Evolutionary conservation across 2,888 invertebrate species (phyloP).

Genomic region (Lysandra bellargus): DNA sequence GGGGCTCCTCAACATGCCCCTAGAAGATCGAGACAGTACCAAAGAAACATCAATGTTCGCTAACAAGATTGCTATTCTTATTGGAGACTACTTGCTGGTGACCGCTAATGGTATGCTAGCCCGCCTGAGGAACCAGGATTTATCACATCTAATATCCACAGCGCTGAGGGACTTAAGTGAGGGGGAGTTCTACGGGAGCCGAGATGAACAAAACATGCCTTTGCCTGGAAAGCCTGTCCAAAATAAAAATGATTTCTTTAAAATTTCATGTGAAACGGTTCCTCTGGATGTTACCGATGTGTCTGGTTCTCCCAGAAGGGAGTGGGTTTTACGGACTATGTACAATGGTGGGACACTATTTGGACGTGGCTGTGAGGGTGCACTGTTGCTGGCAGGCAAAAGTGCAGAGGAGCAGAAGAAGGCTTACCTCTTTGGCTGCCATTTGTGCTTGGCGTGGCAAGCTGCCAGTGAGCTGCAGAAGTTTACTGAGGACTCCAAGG

Average conservation of each 20-base stretch:
- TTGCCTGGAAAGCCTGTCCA: slow-evolving; percentile 82
- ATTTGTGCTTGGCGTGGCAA: slow-evolving; percentile 91
- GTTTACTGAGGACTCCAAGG: slow-evolving; percentile 78
- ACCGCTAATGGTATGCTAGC: slow-evolving; percentile 91
- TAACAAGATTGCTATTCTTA: slow-evolving; percentile 92
- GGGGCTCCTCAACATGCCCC: slow-evolving; percentile 73
- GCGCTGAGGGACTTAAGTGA: slow-evolving; percentile 90
- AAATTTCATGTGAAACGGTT: slow-evolving; percentile 61
- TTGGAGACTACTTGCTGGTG: slow-evolving; percentile 91
- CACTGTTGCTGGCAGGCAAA: slow-evolving; percentile 87
- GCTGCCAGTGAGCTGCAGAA: slow-evolving; percentile 74
- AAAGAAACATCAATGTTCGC: slow-evolving; percentile 89
- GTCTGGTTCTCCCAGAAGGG: slow-evolving; percentile 81
- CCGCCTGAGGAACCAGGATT: slow-evolving; percentile 83
- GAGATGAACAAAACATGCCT: slow-evolving; percentile 88
- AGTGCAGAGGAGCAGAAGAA: slow-evolving; percentile 83
- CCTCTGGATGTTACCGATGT: slow-evolving; percentile 63
- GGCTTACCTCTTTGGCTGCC: slow-evolving; percentile 89
- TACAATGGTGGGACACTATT: slow-evolving; percentile 83
- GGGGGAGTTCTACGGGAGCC: slow-evolving; percentile 88
- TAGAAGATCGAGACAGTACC: slow-evolving; percentile 74
- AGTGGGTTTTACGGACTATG: slow-evolving; percentile 87
- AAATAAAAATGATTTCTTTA: slow-evolving; percentile 49
- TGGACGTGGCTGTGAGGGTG: slow-evolving; percentile 91
- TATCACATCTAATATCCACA: slow-evolving; percentile 90